Evolutionary conservation across 2,113 vertebrate species (phyloP), one percentile per base, ranked within the genome.

Genomic region (Gambusia affinis): DNA sequence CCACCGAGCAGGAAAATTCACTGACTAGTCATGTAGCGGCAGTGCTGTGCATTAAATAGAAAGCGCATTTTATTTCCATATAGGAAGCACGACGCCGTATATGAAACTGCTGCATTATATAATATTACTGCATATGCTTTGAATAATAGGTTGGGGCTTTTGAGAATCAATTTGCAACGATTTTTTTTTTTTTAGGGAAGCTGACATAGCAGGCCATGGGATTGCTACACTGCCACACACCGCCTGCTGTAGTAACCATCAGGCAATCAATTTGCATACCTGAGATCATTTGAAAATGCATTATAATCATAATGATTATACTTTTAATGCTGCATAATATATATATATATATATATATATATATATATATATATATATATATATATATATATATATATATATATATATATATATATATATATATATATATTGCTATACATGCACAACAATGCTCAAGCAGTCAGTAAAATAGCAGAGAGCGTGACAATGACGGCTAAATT

Each of bases 71-170:
- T 72, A 30, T 54, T 0, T 15, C 37, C 10, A 1, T 35, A 7
- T 65, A 17, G 14, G 68, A 28, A 17, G 64, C 51, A 2, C 47
- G 42, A 28, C 27, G 64, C 27, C 54, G 28, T 86, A 79, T 80
- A 85, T 64, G 78, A 30, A 76, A 29, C 70, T 69, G 66, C 78
- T 78, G 79, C 77, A 82, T 1, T 70, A 61, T 81, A 78, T 70
- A 33, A 31, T 62, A 3, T 3, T 61, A 51, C 54, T 60, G 27
- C 8, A 3, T 11, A 44, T 27, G 62, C 54, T 79, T 35, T 35
- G 19, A 71, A 31, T 29, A 29, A 66, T 1, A 42, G 12, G 17
- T 57, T 33, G 60, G 19, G 39, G 76, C 62, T 19, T 47, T 24
- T 81, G 75, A 78, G 44, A 31, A 17, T 82, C 2, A 27, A 27